Conservation (phyloP, 37 sponge, comb jelly and placozoan genomes). For the Spongia lamella region DNA sequence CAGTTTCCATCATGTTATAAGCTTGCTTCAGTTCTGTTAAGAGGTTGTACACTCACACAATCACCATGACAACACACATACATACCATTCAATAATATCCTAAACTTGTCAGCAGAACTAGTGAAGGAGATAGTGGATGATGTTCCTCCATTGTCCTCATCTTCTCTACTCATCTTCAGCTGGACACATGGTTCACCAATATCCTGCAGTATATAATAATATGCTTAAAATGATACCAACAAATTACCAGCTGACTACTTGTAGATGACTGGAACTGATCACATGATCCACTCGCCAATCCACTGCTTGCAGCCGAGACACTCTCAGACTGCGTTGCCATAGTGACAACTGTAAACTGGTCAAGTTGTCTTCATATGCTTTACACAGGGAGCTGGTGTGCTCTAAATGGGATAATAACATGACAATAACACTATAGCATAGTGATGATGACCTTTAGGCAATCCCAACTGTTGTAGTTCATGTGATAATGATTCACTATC, state of each 20-base stretch:
- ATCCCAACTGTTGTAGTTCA: conserved; percentile 94
- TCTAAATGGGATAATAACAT: no score
- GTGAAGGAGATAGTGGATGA: conserved; percentile 45
- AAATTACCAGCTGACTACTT: conserved; percentile 26
- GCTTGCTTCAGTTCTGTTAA: conserved; percentile 67
- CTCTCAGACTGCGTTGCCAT: conserved; percentile 63
- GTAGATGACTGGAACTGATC: conserved; percentile 69
- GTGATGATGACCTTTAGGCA: conserved; percentile 91
- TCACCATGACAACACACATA: neutral
- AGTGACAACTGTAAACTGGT: conserved; percentile 52
- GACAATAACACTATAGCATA: no score
- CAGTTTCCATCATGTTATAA: conserved; percentile 51
- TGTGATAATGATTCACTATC: conserved; percentile 77
- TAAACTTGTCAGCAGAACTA: conserved; percentile 55
- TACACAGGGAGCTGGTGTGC: conserved; percentile 73
- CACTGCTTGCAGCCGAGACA: conserved; percentile 58
- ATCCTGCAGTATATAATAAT: conserved; percentile 30
- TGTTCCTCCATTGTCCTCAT: conserved; percentile 29
- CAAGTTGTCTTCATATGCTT: conserved; percentile 70
- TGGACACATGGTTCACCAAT: conserved; percentile 72
- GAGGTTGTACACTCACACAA: no score
- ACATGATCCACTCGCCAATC: conserved; percentile 95
- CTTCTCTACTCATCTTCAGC: conserved; percentile 43
- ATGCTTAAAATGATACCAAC: neutral
- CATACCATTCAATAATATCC: conserved; percentile 53